Conservation (phyloP, 2,113 vertebrate species). For the Megalops atlanticus region DNA sequence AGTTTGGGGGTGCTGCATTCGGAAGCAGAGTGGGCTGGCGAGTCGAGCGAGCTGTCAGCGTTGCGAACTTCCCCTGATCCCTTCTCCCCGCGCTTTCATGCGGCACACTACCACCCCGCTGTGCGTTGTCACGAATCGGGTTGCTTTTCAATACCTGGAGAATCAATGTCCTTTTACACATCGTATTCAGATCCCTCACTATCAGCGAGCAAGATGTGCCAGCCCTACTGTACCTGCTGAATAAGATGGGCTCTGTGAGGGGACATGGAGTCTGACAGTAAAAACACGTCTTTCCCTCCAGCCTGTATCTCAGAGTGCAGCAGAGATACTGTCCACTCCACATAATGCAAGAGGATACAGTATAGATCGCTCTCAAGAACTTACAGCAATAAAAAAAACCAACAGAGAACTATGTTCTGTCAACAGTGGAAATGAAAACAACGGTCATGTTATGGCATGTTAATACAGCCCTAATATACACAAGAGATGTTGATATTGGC, state of each 20-base stretch:
- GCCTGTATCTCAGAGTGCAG: not conserved
- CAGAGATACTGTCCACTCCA: not conserved
- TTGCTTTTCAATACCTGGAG: slow-evolving; percentile 10
- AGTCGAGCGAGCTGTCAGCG: slow-evolving; percentile 26
- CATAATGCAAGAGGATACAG: not conserved
- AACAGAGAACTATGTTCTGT: not conserved
- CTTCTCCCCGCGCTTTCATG: not conserved
- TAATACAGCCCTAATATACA: not conserved
- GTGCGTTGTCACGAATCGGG: not conserved
- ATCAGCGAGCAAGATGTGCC: slow-evolving; percentile 43
- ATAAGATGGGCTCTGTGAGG: slow-evolving; percentile 50
- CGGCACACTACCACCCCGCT: slow-evolving; percentile 16
- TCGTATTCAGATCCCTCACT: slow-evolving; percentile 38
- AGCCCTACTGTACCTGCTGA: not conserved
- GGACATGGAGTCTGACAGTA: slow-evolving; percentile 17
- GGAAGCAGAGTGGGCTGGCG: slow-evolving; percentile 24
- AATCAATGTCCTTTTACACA: slow-evolving; percentile 37
- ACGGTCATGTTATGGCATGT: not conserved
- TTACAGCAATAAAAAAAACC: not conserved
- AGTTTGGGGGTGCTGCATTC: slow-evolving; percentile 20
- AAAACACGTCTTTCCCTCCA: too few relatives aligned
- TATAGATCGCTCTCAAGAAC: not conserved
- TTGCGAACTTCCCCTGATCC: slow-evolving; percentile 22
- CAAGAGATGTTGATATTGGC: not conserved
- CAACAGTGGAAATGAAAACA: not conserved